These are phyloP conservation scores for Palythoa caribaeorum DNA, from an alignment of 92 coral and sea anemone genomes.

Conservation along the genomic window DNA sequence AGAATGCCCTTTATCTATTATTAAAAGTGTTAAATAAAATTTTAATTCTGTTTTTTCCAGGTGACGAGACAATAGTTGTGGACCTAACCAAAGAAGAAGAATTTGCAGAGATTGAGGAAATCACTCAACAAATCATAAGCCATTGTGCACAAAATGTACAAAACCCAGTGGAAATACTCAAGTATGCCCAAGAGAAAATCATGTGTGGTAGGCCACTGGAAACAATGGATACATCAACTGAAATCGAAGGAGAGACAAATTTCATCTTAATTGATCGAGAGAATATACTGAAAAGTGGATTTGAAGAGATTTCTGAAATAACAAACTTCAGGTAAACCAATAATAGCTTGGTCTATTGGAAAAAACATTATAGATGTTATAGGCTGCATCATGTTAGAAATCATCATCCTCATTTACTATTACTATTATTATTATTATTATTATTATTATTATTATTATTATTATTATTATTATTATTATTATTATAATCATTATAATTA, in stretches of 20 bases:
- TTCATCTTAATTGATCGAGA: constrained; percentile 63
- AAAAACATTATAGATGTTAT: constrained; percentile 1
- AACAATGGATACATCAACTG: constrained; percentile 37
- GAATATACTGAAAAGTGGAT: constrained; percentile 32
- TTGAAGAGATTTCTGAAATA: constrained; percentile 36
- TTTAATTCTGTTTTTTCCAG: background rate
- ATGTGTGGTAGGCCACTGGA: constrained; percentile 68
- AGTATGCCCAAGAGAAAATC: constrained; percentile 56
- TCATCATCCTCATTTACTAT: constrained; percentile 3
- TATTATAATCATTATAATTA: background rate
- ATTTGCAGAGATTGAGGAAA: constrained; percentile 19
- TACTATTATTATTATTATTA: no score
- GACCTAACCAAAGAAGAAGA: constrained; percentile 44
- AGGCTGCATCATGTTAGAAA: background rate
- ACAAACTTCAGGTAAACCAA: constrained; percentile 31
- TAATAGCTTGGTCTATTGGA: constrained; percentile 4
- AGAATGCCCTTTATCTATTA: constrained; percentile 4
- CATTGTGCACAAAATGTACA: constrained; percentile 44
- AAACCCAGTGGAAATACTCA: constrained; percentile 56
- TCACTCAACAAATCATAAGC: constrained; percentile 44
- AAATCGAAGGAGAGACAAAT: constrained; percentile 56
- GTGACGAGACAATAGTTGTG: constrained; percentile 34
- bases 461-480: no score
- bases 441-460: background rate
- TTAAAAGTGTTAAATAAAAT: constrained; percentile 4